Conservation (phyloP, 2,797 vertebrate genomes). For the Neostethus bicornis region DNA sequence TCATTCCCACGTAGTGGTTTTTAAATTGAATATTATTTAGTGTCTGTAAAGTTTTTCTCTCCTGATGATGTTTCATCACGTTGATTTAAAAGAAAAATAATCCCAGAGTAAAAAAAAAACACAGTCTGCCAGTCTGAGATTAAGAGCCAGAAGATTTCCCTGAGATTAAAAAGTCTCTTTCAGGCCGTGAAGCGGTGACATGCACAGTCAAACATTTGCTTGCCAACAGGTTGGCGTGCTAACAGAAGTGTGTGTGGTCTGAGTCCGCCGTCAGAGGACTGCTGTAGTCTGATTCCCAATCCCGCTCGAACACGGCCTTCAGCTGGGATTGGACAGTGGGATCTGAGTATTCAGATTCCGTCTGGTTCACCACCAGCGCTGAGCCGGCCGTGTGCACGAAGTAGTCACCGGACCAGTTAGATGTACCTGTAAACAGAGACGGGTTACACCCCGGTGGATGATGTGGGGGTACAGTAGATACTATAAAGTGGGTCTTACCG, state of each 20-base stretch:
- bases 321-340: slow-evolving; percentile 82
- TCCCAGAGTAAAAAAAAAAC: slow-evolving; percentile 6
- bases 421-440: slow-evolving; percentile 81
- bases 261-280: slow-evolving; percentile 61
- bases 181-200: not conserved
- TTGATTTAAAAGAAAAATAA: not conserved
- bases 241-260: slow-evolving; percentile 63
- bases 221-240: not conserved
- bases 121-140: not conserved
- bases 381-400: slow-evolving; percentile 87
- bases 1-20: slow-evolving; percentile 54
- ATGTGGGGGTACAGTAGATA: no score
- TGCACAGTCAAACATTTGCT: not conserved
- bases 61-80: not conserved
- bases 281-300: slow-evolving; percentile 90
- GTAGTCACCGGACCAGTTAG: slow-evolving; percentile 96
- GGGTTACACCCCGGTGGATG: not conserved
- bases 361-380: slow-evolving; percentile 87
- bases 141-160: slow-evolving; percentile 33
- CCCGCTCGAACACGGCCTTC: slow-evolving; percentile 84
- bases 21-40: not conserved
- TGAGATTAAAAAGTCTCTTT: slow-evolving; percentile 38
- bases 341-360: not conserved
- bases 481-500: slow-evolving; percentile 70
- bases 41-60: not conserved